Evolutionary conservation across 2,888 invertebrate species (phyloP).

Genomic region (Biston betularia): DNA sequence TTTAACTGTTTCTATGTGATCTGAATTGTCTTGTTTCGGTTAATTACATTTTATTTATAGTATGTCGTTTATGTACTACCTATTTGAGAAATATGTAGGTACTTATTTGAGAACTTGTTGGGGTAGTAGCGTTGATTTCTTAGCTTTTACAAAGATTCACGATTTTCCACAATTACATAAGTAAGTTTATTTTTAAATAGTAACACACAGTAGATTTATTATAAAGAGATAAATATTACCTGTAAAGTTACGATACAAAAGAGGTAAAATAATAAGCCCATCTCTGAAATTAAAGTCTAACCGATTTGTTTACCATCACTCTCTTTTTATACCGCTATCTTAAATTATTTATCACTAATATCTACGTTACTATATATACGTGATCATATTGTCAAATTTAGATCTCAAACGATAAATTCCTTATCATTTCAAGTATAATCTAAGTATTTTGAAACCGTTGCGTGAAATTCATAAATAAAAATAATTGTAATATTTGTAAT

Average conservation of each 20-base stretch:
- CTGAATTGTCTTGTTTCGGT: too few species aligned
- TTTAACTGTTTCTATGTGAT: too few species aligned
- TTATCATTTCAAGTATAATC: not conserved
- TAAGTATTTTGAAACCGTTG: not conserved
- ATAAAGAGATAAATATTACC: slow-evolving; percentile 32
- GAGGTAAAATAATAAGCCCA: slow-evolving; percentile 32
- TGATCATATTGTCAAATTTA: slow-evolving; percentile 2
- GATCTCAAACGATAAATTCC: not conserved
- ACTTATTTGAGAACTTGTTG: too few species aligned
- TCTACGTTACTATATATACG: slow-evolving; percentile 15
- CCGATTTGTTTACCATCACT: not conserved
- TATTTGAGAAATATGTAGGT: too few species aligned
- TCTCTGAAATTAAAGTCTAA: slow-evolving; percentile 20
- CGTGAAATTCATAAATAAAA: not conserved
- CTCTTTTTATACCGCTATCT: slow-evolving; percentile 21
- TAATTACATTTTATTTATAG: too few species aligned
- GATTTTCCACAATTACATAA: not conserved
- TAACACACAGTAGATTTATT: too few species aligned
- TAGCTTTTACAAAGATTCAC: not conserved
- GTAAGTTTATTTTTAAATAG: not conserved
- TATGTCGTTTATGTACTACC: too few species aligned
- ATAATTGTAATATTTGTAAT: not conserved
- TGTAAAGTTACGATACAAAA: slow-evolving; percentile 27
- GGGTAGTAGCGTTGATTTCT: too few species aligned
- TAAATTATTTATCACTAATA: slow-evolving; percentile 4